These are phyloP conservation scores for Stegana nigrithorax DNA, from an alignment of 2,888 invertebrate genomes.

Conservation along the genomic window DNA sequence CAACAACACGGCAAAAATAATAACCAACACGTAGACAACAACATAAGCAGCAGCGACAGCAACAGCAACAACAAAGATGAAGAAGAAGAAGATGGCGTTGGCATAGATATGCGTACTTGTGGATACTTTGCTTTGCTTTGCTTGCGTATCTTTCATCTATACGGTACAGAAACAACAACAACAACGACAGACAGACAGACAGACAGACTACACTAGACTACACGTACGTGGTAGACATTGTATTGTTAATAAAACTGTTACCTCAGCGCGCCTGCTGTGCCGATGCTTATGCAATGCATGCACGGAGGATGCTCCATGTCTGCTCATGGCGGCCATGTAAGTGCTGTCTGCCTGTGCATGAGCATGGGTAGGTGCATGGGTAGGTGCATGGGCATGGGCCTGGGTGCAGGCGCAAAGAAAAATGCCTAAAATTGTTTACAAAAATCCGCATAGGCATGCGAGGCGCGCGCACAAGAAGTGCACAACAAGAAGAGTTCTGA, in stretches of 20 bases:
- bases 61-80: not conserved
- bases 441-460: not conserved
- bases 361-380: no score
- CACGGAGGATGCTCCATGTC: not conserved
- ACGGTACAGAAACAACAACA: not conserved
- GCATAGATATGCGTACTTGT: not conserved
- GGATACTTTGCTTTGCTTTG: not conserved
- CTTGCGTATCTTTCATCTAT: not conserved
- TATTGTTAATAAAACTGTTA: conserved; percentile 6
- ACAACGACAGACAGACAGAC: no score
- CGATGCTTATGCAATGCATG: not conserved
- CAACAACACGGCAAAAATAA: no score
- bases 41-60: not conserved
- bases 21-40: no score
- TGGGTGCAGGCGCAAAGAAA: not conserved
- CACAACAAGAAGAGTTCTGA: not conserved
- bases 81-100: not conserved
- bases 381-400: not conserved
- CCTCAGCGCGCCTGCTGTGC: not conserved
- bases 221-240: not conserved
- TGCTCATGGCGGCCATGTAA: not conserved
- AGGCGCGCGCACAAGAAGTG: not conserved
- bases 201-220: no score
- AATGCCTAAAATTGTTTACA: conserved; percentile 13
- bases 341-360: no score